phyloP scores from a whole-genome alignment of 2,113 vertebrate species.

The Caranx melampygus region DNA sequence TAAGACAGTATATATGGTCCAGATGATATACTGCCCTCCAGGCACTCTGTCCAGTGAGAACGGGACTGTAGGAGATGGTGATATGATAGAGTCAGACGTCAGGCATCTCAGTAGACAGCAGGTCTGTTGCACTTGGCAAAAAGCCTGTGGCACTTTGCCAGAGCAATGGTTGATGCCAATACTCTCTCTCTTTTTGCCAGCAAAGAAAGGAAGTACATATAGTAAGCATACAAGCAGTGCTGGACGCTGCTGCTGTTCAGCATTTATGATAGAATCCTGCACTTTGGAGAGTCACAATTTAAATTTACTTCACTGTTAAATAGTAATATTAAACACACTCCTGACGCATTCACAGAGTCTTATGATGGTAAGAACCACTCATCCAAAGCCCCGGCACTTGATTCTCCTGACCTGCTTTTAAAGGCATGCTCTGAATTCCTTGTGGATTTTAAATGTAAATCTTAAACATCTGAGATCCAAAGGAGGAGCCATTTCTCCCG shows the following conservation, averaged over 20 bases:
- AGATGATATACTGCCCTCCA: constrained; percentile 9
- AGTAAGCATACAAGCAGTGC: constrained; percentile 12
- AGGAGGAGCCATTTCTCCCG: not conserved
- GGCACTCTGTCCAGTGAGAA: constrained; percentile 23
- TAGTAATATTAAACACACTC: no score
- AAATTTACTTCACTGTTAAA: not conserved
- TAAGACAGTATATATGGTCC: not conserved
- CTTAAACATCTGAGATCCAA: not conserved
- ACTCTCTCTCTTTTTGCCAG: not conserved
- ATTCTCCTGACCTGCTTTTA: not conserved
- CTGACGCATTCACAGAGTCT: no score
- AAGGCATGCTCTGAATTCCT: not conserved
- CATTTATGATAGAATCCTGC: not conserved
- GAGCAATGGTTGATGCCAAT: constrained; percentile 23
- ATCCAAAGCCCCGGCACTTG: not conserved
- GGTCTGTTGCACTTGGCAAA: constrained; percentile 59
- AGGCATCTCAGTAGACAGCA: constrained; percentile 29
- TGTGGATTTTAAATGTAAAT: not conserved
- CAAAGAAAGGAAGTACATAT: constrained; percentile 27
- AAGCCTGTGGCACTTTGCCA: constrained; percentile 59
- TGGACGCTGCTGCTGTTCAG: constrained; percentile 11
- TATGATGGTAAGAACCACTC: not conserved
- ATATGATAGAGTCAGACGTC: constrained; percentile 31
- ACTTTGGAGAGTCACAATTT: not conserved
- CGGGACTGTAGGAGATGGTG: constrained; percentile 9